Base-by-base conservation (phyloP, 2,888 invertebrate species). In the Anarsia innoxiella region DNA sequence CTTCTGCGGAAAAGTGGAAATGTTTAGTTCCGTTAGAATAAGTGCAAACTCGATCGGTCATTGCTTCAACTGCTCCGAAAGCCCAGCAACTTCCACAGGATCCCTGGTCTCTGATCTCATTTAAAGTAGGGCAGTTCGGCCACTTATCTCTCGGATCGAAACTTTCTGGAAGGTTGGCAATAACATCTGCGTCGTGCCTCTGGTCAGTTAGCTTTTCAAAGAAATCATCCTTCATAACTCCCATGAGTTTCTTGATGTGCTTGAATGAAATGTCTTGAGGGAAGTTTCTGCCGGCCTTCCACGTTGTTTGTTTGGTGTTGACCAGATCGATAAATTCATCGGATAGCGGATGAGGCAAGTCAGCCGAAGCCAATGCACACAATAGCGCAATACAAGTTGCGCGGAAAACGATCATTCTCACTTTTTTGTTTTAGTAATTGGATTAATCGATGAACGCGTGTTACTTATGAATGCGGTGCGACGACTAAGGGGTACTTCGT, bases 41-140 rank as follows among this genome's bases (percentile, higher is more conserved):
- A 51, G 94, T 94, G 73, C 96, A 96, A 15, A 90, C 88, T 36
- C 96, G 87, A 72, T 96, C 96, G 2, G 94, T 93, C 92, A 96
- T 96, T 1, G 95, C 93, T 71, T 94, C 95, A 0, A 93, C 95
- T 5, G 95, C 95, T 19, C 94, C 95, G 69, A 95, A 94, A 2
- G 95, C 96, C 96, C 96, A 96, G 77, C 97, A 97, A 25, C 95
- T 95, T 13, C 96, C 96, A 67, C 96, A 97, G n/a, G 93, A 91
- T 8, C 94, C 94, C 50, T 95, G 95, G 74, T 95, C 94, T 49
- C 95, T 86, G 40, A 95, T 89, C 78, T 94, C 93, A 35, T 86
- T 86, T 52, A 97, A 89, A 8, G 95, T 93, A 0, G 94, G 93
- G 61, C 97, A 97, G 55, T 93, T 64, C 0, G 94, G 89, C 96